phyloP scores from a whole-genome alignment of 2,113 vertebrate species.

The Talpa occidentalis region DNA sequence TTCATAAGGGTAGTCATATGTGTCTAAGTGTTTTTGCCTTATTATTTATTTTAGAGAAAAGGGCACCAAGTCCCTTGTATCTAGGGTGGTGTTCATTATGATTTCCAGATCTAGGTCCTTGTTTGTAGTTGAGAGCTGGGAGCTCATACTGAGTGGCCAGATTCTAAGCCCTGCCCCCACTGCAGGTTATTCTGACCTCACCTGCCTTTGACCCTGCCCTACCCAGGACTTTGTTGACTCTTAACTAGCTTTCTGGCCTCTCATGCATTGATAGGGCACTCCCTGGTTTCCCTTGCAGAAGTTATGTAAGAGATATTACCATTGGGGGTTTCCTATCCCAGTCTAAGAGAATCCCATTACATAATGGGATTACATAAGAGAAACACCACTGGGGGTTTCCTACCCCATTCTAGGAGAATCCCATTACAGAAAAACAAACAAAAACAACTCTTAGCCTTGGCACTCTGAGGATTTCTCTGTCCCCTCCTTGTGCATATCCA shows the following conservation, averaged over 20 bases:
- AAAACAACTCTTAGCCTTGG: not conserved
- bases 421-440: not conserved
- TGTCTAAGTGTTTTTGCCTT: not conserved
- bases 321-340: not conserved
- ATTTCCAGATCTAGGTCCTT: not conserved
- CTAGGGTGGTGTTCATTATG: not conserved
- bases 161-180: not conserved
- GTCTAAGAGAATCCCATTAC: not conserved
- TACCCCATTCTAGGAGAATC: not conserved
- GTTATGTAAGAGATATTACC: rapidly evolving
- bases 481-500: not conserved
- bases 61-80: not conserved
- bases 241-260: not conserved
- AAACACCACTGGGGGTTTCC: not conserved
- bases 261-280: not conserved
- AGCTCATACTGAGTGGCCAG: not conserved
- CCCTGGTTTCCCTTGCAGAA: not conserved
- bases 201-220: rapidly evolving
- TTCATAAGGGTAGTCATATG: not conserved
- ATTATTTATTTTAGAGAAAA: not conserved
- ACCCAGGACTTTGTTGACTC: not conserved
- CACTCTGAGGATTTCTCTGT: not conserved
- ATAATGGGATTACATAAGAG: no score
- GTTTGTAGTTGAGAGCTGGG: not conserved
- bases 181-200: not conserved